Base-by-base conservation (phyloP, 2,113 vertebrate genomes). In the Melospiza melodia region DNA sequence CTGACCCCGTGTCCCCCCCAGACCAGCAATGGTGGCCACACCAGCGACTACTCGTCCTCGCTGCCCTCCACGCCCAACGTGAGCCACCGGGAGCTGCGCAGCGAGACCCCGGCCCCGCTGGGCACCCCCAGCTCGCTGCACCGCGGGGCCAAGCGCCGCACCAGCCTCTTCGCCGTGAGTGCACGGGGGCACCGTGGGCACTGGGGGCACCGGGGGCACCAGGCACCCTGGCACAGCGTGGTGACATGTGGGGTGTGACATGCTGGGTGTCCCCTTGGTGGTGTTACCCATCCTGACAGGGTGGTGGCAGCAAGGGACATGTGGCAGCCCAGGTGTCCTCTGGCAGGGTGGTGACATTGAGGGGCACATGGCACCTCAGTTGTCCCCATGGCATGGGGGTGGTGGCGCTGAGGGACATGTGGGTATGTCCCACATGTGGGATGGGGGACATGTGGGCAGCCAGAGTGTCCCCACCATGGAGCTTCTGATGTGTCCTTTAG, bases 51-150 rank as follows among this genome's bases (percentile, higher is more conserved):
- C 97, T 98, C 98, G 25, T 99, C 98, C 93, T 99, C 99, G 17
- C 98, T 99, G 92, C 99, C 99, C 0, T 99, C 99, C 92, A 99
- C 99, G 11, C 99, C 99, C 51, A 99, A 99, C 58, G 98, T 99
- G n/a, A 96, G 98, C 87, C 99, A 99, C 95, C 98, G 98, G 89
- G 99, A 99, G 74, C 98, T 99, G 95, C 97, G 98, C 62, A 96
- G 98, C 4, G 98, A 98, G 61, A 96, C 97, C n/a, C 98, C 91
- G 0, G 87, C 96, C 6, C 91, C 97, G 13, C 96, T 98, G 37
- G 97, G 97, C 65, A 98, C 97, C 27, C 97, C 99, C 3, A 98
- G 98, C 37, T 98, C 98, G 20, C 97, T 98, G 87, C 98, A 98
- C 96, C 98, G 96, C 28, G 98, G 98, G 74, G 98, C 99, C 90